Conservation (phyloP, 1,140 invertebrate species). For the Bathynomus jamesi region DNA sequence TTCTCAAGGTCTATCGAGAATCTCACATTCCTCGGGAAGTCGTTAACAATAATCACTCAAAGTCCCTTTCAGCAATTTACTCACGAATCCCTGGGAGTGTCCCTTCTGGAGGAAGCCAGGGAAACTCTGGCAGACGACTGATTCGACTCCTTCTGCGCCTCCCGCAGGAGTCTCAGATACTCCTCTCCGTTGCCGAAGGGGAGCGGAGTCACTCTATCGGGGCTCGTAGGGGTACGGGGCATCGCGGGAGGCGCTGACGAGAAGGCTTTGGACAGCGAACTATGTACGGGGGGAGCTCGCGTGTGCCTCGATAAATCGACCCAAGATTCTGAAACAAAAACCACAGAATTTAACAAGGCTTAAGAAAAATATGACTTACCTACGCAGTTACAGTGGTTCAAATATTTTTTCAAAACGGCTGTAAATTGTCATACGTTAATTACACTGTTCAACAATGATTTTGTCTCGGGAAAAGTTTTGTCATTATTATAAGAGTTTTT, state of each 20-base stretch:
- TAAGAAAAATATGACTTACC: too few species aligned
- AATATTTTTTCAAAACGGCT: too few species aligned
- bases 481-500: too few species aligned
- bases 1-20: too few species aligned
- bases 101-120: slow-evolving; percentile 66
- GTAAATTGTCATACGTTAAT: too few species aligned
- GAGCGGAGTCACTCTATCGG: slow-evolving; percentile 53
- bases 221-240: neutral
- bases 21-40: too few species aligned
- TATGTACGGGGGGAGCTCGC: neutral
- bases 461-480: too few species aligned
- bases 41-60: too few species aligned
- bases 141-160: slow-evolving; percentile 78
- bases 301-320: neutral
- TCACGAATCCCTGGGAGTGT: slow-evolving; percentile 41
- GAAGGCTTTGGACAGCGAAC: neutral
- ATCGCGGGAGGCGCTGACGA: neutral
- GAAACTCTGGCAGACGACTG: slow-evolving; percentile 68
- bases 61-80: too few species aligned
- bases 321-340: neutral
- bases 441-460: too few species aligned
- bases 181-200: slow-evolving; percentile 53
- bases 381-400: too few species aligned
- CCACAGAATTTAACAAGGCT: too few species aligned
- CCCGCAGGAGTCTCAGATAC: slow-evolving; percentile 68